A percentile compares a stretch with the other conserved stretches of the same genome.
Conservation (phyloP, 2,113 vertebrate genomes). For the Pelodiscus sinensis region DNA sequence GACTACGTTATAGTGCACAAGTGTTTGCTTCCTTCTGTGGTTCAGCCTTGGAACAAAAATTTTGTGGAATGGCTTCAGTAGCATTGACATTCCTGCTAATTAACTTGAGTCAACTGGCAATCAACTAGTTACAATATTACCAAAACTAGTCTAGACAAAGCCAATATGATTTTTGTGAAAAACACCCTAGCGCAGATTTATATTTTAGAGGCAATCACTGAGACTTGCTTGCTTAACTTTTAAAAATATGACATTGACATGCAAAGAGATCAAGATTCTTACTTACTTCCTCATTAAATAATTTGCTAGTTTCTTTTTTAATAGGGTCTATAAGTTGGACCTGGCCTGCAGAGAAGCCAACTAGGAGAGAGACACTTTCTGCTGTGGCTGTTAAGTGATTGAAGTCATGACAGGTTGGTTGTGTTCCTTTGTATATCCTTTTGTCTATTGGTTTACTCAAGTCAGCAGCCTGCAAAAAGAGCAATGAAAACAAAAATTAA, state of each 20-base stretch:
- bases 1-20: neutral
- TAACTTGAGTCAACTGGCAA: neutral
- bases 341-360: constrained; percentile 99
- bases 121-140: neutral
- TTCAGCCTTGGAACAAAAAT: neutral
- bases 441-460: constrained; percentile 99
- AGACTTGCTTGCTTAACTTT: neutral
- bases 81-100: neutral
- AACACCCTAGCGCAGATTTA: neutral
- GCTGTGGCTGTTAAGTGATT: constrained; percentile 97
- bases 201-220: neutral
- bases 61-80: neutral
- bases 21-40: neutral
- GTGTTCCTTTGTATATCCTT: constrained; percentile 99
- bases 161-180: neutral
- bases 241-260: constrained; percentile 33
- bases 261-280: constrained; percentile 59
- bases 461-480: constrained; percentile 91
- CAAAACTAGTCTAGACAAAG: neutral
- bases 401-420: constrained; percentile 99
- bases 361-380: constrained; percentile 97
- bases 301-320: constrained; percentile 99
- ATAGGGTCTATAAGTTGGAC: constrained; percentile 99
- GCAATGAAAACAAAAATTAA: constrained; percentile 63
- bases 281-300: constrained; percentile 99